Base-by-base conservation (phyloP, 2,888 invertebrate species). In the Drosophila meridiana region DNA sequence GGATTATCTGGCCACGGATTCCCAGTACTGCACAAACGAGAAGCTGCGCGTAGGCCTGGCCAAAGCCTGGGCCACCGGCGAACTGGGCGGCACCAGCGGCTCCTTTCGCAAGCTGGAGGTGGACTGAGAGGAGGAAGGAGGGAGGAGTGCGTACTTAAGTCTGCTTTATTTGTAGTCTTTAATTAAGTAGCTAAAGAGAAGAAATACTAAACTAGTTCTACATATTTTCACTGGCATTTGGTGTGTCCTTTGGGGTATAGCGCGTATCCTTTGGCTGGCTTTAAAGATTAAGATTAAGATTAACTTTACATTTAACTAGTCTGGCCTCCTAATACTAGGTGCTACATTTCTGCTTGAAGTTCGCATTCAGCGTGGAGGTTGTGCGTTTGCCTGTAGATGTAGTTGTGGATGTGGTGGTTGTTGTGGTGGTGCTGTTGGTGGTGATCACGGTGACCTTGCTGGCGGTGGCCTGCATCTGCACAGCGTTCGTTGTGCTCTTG, bases 271-370 rank as follows among this genome's bases (percentile, higher is more conserved):
- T 78, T 80, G 65, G 55, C 62, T 70, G 50, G 14, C 40, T 55
- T 82, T 82, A 80, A 82, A 20, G 52, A 61, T 30, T 79, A 71
- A 63, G 20, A 20, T 82, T 83, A 82, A 26, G 52, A 61, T 30
- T 79, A 71, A 63, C 47, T 89, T 89, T 84, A 85, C 87, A 83
- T 69, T 80, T 80, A 76, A 62, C 72, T 80, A 78, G 40, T 4
- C 64, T 6, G 48, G 11, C 38, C 45, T 53, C 45, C 62, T 82
- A 28, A 30, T 58, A 67, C 69, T 87, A 91, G 55, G 92, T 92
- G 74, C 91, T 92, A 78, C 92, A 93, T 72, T 93, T 93, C 71
- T 92, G 91, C 55, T 92, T 92, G 65, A 93, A 92, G 50, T 92
- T 92, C 38, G 92, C 78, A 65, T 92, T 92, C 28, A 92, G 76